Evolutionary conservation across 2,888 invertebrate genomes (phyloP).

Genomic region (Caenorhabditis afra): DNA sequence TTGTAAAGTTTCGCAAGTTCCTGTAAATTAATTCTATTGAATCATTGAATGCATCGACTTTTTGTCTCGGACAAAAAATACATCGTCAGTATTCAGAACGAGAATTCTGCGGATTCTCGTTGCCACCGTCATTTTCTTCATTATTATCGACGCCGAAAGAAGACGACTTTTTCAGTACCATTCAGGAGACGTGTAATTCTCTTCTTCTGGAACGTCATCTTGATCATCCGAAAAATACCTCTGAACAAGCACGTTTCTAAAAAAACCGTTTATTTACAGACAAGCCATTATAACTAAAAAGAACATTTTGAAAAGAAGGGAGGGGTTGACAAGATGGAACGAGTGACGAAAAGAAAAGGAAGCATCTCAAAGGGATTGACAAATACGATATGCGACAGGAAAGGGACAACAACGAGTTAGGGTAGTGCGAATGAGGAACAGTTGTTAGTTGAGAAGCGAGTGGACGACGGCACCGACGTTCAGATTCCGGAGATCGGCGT

Average conservation of each 20-base stretch:
- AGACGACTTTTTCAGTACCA: too few relatives aligned
- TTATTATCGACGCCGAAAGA: too few relatives aligned
- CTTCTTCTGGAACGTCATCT: too few relatives aligned
- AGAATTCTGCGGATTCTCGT: too few relatives aligned
- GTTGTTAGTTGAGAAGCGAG: constrained; percentile 90
- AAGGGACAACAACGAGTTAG: neutral
- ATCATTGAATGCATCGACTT: too few relatives aligned
- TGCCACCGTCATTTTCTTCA: too few relatives aligned
- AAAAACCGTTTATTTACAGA: constrained; percentile 11
- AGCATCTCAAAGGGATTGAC: too few relatives aligned
- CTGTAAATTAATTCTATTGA: too few relatives aligned
- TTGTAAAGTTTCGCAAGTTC: too few relatives aligned
- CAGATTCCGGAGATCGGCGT: constrained; percentile 95
- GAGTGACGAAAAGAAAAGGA: neutral
- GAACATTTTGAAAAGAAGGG: neutral
- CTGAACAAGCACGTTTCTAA: neutral
- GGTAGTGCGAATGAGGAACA: neutral
- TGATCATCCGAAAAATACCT: neutral
- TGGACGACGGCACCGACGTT: constrained; percentile 97
- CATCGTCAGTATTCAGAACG: too few relatives aligned
- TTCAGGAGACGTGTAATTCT: too few relatives aligned
- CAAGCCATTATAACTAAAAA: neutral
- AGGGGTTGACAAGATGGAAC: neutral
- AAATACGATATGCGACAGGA: constrained; percentile 13
- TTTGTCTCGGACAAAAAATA: too few relatives aligned